A percentile compares a stretch with the other conserved stretches of the same genome.
Evolutionary conservation across 2,113 vertebrate species (phyloP).

Genomic region (Rhinolophus sinicus): DNA sequence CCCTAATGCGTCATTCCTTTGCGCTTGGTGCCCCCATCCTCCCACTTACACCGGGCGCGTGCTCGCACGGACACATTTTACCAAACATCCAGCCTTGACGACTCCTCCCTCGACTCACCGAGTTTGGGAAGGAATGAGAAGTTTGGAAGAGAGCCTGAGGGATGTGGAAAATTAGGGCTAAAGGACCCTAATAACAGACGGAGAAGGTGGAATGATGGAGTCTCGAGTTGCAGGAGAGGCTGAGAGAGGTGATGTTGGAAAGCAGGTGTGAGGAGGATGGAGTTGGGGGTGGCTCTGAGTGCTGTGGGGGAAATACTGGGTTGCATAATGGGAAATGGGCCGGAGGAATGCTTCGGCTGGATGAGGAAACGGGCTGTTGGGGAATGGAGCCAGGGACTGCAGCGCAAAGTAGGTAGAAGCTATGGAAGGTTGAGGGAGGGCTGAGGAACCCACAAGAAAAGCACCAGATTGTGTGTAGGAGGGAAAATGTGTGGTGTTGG

Average conservation of each 20-base stretch:
- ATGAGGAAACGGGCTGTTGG: not conserved
- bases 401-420: not conserved
- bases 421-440: not conserved
- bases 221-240: not conserved
- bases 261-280: not conserved
- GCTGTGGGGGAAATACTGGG: not conserved
- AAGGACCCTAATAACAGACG: not conserved
- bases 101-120: not conserved
- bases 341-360: slow-evolving; percentile 4
- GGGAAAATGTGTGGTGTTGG: slow-evolving; percentile 13
- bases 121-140: not conserved
- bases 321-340: slow-evolving; percentile 50
- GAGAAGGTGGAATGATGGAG: not conserved
- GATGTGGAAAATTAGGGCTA: not conserved
- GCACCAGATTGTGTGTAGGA: slow-evolving; percentile 74
- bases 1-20: not conserved
- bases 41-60: no score
- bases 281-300: not conserved
- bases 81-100: not conserved
- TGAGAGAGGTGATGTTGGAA: not conserved
- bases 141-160: not conserved
- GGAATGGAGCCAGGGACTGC: not conserved
- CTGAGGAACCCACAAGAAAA: slow-evolving; percentile 35
- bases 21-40: no score
- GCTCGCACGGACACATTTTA: not conserved